A percentile compares a stretch with the other conserved stretches of the same genome.
phyloP scores from a whole-genome alignment of 1,140 invertebrate species.

The Scaptomyza graminum region DNA sequence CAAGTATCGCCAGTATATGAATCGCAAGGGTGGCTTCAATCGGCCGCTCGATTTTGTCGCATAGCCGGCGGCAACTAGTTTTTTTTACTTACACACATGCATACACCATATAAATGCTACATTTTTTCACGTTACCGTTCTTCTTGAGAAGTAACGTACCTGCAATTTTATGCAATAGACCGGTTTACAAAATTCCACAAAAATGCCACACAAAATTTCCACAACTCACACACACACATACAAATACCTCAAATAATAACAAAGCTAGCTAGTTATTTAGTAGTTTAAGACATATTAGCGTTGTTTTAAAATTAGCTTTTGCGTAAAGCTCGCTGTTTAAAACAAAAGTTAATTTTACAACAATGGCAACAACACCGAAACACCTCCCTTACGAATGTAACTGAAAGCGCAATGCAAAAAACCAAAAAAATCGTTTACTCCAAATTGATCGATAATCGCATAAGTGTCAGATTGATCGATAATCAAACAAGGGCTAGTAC shows the following conservation, averaged over 20 bases:
- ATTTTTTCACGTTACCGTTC: slow-evolving; percentile 15
- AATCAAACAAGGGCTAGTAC: background rate
- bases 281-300: slow-evolving; percentile 63
- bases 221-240: slow-evolving; percentile 42
- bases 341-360: slow-evolving; percentile 69
- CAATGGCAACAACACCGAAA: slow-evolving; percentile 43
- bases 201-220: slow-evolving; percentile 77
- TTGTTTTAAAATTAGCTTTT: slow-evolving; percentile 72
- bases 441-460: slow-evolving; percentile 8
- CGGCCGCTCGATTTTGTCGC: slow-evolving; percentile 97
- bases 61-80: slow-evolving; percentile 84
- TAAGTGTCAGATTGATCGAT: background rate
- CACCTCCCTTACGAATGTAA: slow-evolving; percentile 29
- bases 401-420: slow-evolving; percentile 54
- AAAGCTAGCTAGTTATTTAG: slow-evolving; percentile 63
- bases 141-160: slow-evolving; percentile 53
- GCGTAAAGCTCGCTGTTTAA: slow-evolving; percentile 7
- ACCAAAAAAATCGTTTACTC: slow-evolving; percentile 1
- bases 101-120: slow-evolving; percentile 54
- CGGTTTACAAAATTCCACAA: slow-evolving; percentile 83
- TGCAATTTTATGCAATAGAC: slow-evolving; percentile 84
- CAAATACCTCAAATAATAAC: slow-evolving; percentile 70
- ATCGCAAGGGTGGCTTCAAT: slow-evolving; percentile 99
- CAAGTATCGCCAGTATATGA: slow-evolving; percentile 99
- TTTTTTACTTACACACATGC: slow-evolving; percentile 49